These are phyloP conservation scores for Lineus longissimus DNA, from an alignment of 1,140 invertebrate genomes.

Conservation along the genomic window DNA sequence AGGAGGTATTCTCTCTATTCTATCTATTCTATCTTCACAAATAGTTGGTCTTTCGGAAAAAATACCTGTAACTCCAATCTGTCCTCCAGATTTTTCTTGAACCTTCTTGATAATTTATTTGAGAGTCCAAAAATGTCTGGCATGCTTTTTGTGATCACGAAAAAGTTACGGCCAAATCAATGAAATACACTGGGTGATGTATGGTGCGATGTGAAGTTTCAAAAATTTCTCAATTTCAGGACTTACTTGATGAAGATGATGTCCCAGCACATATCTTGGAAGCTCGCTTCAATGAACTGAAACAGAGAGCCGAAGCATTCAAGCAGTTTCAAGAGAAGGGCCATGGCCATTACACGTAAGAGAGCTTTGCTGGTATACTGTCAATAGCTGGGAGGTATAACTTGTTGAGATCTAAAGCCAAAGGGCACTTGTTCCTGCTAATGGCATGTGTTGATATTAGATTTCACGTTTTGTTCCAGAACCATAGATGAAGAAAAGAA, in stretches of 20 bases:
- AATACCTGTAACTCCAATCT: too few species aligned
- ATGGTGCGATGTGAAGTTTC: too few species aligned
- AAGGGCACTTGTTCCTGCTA: not conserved
- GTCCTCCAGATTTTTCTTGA: too few species aligned
- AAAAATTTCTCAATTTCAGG: conserved; percentile 27
- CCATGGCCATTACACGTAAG: conserved; percentile 44
- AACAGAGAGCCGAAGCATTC: conserved; percentile 36
- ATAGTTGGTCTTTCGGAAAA: not conserved
- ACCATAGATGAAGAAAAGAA: conserved; percentile 42
- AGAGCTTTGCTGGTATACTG: not conserved
- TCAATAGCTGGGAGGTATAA: not conserved
- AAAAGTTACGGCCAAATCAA: too few species aligned
- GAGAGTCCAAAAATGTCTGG: too few species aligned
- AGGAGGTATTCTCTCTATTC: conserved; percentile 26
- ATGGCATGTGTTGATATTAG: not conserved
- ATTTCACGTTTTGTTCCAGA: conserved; percentile 28
- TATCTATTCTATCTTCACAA: not conserved
- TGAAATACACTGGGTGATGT: too few species aligned
- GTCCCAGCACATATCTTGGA: conserved; percentile 47
- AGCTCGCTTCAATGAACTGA: conserved; percentile 37
- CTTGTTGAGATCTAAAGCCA: not conserved
- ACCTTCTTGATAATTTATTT: too few species aligned
- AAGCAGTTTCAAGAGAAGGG: conserved; percentile 34
- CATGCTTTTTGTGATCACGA: too few species aligned
- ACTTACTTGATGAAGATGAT: conserved; percentile 46